Base-by-base conservation (phyloP, 1,140 invertebrate species). In the Eumaeus atala region DNA sequence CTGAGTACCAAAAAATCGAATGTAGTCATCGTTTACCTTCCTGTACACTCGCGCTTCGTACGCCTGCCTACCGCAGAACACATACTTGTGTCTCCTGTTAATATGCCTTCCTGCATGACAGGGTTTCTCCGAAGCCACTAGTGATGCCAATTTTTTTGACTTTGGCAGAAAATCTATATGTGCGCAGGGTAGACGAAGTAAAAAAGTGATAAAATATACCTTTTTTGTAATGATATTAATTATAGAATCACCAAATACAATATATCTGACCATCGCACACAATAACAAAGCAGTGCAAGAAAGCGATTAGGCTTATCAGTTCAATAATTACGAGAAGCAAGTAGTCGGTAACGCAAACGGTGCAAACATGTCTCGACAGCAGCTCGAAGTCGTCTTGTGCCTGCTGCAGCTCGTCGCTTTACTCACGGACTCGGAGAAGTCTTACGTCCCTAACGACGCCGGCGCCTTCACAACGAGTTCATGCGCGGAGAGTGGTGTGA, bases 401-500 rank as follows among this genome's bases (percentile, higher is more conserved):
- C 14, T 51, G 12, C 16, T 51, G 3, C n/a, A n/a, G 18, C 11
- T 18, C 11, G 36, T 38, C 17, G 14, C 34, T 8, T 35, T 35
- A 3, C 14, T 51, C 17, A 51, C 36, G 11, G 35, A 51, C 16
- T 21, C 14, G n/a, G 54, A 60, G 4, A 16, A 52, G 57, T 5
- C 12, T 3, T 57, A 51, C 21, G 17, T 56, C 7, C 48, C 50
- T 3, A 18, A 48, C n/a, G 36, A 60, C 33, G 16, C 51, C 4
- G 17, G 9, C 6, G 9, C n/a, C 34, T 57, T 4, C 28, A 54
- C 33, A 62, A 62, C 18, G 48, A 51, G 12, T 57, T 51, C 4
- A 21, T 61, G 3, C 16, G 58, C 34, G 59, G 59, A n/a, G 57
- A 47, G 4, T 61, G 59, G 59, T 62, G 51, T 14, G 14, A 55